phyloP scores from a whole-genome alignment of 2,888 invertebrate species.

The Pseudolycoriella hygida region DNA sequence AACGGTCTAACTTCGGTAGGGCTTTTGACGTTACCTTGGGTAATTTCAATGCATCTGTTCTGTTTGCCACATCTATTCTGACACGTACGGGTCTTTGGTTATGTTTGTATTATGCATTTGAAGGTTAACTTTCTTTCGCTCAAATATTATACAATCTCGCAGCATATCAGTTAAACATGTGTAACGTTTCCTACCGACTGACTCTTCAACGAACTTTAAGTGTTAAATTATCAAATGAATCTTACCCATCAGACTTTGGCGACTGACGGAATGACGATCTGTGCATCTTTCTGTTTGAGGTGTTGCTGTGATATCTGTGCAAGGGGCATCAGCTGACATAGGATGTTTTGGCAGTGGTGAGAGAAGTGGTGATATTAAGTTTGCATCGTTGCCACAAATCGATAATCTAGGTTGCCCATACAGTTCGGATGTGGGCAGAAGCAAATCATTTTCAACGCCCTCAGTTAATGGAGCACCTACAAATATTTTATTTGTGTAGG shows the following conservation, averaged over 20 bases:
- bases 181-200: too few relatives aligned
- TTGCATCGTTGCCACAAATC: conserved; percentile 20
- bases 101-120: too few relatives aligned
- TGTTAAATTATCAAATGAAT: neutral
- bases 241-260: conserved; percentile 11
- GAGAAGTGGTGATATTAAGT: conserved; percentile 13
- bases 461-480: conserved; percentile 2
- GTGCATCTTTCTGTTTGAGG: conserved; percentile 1
- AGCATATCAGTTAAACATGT: too few relatives aligned
- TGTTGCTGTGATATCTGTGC: conserved; percentile 7
- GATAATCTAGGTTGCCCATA: conserved; percentile 25
- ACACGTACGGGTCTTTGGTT: too few relatives aligned
- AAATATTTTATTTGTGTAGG: neutral
- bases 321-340: conserved; percentile 6
- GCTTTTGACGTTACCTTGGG: too few relatives aligned
- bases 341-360: conserved; percentile 13
- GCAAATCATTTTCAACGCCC: conserved; percentile 7
- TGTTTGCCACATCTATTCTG: too few relatives aligned
- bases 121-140: too few relatives aligned
- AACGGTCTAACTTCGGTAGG: too few relatives aligned
- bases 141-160: too few relatives aligned
- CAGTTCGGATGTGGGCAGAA: conserved; percentile 17
- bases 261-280: conserved; percentile 8
- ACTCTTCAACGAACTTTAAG: too few relatives aligned
- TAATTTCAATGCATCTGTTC: too few relatives aligned